Conservation (phyloP, 2,113 vertebrate species). For the Pelvicachromis taeniatus region DNA sequence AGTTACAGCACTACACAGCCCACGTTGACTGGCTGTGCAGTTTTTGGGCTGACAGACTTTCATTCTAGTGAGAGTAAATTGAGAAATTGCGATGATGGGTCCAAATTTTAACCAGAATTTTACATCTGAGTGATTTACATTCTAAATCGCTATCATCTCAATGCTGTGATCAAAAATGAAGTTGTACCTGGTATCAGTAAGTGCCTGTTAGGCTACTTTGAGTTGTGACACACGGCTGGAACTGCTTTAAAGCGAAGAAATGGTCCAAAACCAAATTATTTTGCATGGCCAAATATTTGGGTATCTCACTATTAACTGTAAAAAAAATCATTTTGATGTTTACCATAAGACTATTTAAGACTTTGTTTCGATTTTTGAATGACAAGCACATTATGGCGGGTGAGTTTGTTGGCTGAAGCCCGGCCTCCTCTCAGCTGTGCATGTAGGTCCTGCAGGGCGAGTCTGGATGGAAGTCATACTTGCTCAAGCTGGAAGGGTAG, state of each 20-base stretch:
- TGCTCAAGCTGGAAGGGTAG: conserved; percentile 88
- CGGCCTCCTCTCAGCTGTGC: conserved; percentile 82
- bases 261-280: not conserved
- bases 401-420: not conserved
- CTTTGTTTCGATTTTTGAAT: not conserved
- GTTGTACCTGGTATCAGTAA: not conserved
- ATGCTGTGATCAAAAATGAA: not conserved
- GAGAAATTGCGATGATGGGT: accelerated
- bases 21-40: accelerated
- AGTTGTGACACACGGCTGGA: not conserved
- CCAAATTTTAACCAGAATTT: not conserved
- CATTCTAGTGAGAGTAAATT: not conserved
- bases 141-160: accelerated
- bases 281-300: not conserved
- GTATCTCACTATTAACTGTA: not conserved
- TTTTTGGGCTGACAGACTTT: not conserved
- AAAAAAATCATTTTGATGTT: not conserved
- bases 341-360: not conserved
- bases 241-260: not conserved
- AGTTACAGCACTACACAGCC: not conserved
- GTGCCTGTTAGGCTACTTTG: not conserved
- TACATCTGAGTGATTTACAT: not conserved
- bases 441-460: conserved; percentile 91
- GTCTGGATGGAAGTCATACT: conserved; percentile 89
- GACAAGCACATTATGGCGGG: not conserved